Base-by-base conservation (phyloP, 2,113 vertebrate species). In the Synodontis membranacea region DNA sequence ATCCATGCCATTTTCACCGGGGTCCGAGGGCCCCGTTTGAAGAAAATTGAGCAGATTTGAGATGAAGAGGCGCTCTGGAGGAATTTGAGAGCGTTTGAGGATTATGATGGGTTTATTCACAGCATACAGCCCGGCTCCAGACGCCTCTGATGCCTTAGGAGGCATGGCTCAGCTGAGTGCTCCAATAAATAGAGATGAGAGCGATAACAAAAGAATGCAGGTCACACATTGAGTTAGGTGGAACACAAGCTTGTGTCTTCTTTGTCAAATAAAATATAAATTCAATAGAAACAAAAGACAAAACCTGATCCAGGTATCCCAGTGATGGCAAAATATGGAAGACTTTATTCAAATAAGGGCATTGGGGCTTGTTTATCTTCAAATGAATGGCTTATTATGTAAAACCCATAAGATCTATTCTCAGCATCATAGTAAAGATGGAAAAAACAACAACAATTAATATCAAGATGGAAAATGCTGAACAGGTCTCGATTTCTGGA, bases 41-140 rank as follows among this genome's bases (percentile, higher is more conserved):
- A 88, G 87, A 87, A 86, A 84, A 90, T 89, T 87, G 88, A 86
- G 85, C 80, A 90, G 89, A 87, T 90, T 88, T 72, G 70, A 80
- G 88, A 91, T 86, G 89, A 88, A 89, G 83, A 87, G 60, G 31
- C 46, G 39, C 82, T 90, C 86, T 87, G 89, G 85, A 90, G 89
- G 90, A 91, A 90, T 89, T 83, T 76, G 87, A 88, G 87, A 83
- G 86, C 54, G 88, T 90, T 90, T 91, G 91, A 90, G 91, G 91
- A 91, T 91, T 89, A 91, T 72, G 52, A 83, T n/a, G 83, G 88
- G 85, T 89, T 87, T 85, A 87, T 90, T 90, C 90, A 81, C 88
- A 84, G 85, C 78, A 80, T 74, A 84, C 56, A n/a, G 64, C 87
- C 62, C 23, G 54, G 60, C 48, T 87, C 75, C 82, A 88, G 88